A percentile compares a stretch with the other conserved stretches of the same genome.
phyloP scores from a whole-genome alignment of 2,113 vertebrate genomes.

The Antennarius striatus region DNA sequence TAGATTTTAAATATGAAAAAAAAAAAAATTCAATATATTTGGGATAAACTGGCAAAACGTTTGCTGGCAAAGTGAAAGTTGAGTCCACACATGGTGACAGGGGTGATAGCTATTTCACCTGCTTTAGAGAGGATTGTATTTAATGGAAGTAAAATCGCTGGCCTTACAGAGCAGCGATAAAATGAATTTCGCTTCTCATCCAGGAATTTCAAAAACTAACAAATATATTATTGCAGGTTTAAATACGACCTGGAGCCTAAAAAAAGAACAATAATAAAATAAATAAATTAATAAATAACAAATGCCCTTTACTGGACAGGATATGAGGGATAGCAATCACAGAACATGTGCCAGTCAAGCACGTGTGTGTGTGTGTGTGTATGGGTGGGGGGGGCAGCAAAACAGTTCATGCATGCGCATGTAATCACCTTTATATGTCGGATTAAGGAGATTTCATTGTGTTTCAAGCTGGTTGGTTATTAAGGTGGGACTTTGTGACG shows the following conservation, averaged over 20 bases:
- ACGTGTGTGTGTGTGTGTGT: constrained; percentile 14
- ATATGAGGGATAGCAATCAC: constrained; percentile 60
- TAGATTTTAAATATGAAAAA: neutral
- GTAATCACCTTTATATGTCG: constrained; percentile 44
- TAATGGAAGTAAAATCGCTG: constrained; percentile 42
- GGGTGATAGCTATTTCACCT: constrained; percentile 20
- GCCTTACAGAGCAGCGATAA: constrained; percentile 25
- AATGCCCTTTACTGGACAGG: constrained; percentile 48
- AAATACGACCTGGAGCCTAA: no score
- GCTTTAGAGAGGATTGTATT: constrained; percentile 45
- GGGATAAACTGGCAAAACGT: no score
- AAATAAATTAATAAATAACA: neutral
- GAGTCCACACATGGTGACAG: constrained; percentile 16
- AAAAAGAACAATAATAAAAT: no score
- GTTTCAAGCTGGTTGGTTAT: constrained; percentile 50
- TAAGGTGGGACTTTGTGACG: constrained; percentile 34
- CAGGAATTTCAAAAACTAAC: constrained; percentile 47
- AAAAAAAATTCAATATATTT: no score
- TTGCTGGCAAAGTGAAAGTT: no score
- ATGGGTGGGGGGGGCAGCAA: constrained; percentile 6
- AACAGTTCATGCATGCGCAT: constrained; percentile 29
- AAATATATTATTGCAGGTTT: constrained; percentile 12
- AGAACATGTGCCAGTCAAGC: constrained; percentile 48
- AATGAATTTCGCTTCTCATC: constrained; percentile 46
- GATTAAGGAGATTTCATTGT: constrained; percentile 23